These are phyloP conservation scores for Acrocephalus kingi DNA, from an alignment of 2,113 vertebrate genomes.

Conservation along the genomic window DNA sequence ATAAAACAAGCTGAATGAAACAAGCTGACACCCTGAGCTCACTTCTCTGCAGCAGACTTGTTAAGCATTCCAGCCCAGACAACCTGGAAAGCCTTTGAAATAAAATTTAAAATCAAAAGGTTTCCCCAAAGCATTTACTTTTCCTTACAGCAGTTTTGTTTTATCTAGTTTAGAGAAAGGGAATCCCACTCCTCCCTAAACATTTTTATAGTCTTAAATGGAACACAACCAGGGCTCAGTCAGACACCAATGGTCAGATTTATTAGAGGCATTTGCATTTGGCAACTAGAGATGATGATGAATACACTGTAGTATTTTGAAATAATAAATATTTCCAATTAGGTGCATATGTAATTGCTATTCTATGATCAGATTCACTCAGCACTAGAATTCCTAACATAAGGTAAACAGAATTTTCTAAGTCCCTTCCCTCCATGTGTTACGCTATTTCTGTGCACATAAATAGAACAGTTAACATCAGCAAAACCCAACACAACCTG, in stretches of 20 bases:
- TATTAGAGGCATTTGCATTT: not conserved
- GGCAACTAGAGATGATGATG: not conserved
- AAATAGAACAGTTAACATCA: not conserved
- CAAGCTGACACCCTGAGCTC: not conserved
- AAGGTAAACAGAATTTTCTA: not conserved
- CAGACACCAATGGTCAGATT: not conserved
- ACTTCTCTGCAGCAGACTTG: not conserved
- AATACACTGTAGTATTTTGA: not conserved
- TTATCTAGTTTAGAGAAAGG: not conserved
- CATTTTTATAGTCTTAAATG: not conserved
- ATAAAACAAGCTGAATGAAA: not conserved
- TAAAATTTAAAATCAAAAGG: constrained; percentile 9
- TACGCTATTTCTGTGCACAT: not conserved
- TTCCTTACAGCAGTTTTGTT: not conserved
- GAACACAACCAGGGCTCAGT: not conserved
- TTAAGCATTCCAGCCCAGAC: not conserved
- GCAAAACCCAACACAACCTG: not conserved
- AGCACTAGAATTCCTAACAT: not conserved
- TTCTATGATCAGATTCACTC: not conserved
- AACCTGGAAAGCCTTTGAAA: not conserved
- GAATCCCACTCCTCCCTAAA: not conserved
- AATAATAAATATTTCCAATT: not conserved
- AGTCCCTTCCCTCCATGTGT: not conserved
- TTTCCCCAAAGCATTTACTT: not conserved
- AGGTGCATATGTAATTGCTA: not conserved